These are phyloP conservation scores for Sarcoramphus papa DNA, from an alignment of 2,797 vertebrate species.

Conservation along the genomic window DNA sequence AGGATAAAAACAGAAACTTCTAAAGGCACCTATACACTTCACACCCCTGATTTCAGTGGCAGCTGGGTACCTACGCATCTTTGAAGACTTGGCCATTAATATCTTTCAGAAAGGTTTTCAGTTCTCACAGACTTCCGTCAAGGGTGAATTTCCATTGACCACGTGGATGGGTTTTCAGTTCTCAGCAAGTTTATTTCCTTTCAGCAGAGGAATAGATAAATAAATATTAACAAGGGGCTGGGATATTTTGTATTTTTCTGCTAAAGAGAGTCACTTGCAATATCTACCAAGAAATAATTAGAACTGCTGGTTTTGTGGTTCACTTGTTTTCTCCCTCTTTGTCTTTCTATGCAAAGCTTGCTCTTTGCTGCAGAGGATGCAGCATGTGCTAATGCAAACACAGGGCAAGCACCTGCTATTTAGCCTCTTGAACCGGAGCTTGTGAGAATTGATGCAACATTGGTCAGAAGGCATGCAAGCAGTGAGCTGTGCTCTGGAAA, in stretches of 20 bases:
- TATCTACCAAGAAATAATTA: constrained; percentile 4
- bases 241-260: constrained; percentile 9
- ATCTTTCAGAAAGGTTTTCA: background rate
- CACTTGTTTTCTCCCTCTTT: background rate
- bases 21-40: background rate
- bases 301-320: constrained; percentile 22
- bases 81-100: background rate
- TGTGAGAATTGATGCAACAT: background rate
- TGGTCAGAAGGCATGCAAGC: background rate
- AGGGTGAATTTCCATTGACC: background rate
- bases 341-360: background rate
- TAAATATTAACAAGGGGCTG: background rate
- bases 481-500: background rate
- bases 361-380: background rate
- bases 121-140: background rate
- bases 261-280: background rate
- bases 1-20: background rate
- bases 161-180: background rate
- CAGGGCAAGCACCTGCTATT: background rate
- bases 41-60: background rate
- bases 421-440: background rate
- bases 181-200: background rate
- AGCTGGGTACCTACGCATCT: background rate
- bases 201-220: background rate
- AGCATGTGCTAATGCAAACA: background rate